Evolutionary conservation across 2,797 vertebrate genomes (phyloP).

Genomic region (Ctenopoma kingsleyae): DNA sequence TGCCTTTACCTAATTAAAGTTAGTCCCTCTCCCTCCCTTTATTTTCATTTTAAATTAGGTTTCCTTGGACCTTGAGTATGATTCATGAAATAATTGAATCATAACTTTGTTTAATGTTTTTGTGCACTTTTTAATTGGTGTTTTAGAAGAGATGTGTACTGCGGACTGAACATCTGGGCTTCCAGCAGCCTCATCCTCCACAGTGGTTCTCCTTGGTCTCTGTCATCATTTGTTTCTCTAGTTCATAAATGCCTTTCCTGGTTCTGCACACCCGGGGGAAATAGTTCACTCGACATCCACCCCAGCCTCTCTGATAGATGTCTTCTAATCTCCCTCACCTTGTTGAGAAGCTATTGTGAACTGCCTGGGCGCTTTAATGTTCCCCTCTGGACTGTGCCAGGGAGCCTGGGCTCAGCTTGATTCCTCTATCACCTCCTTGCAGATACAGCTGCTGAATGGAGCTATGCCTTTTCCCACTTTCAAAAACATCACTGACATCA

Average conservation of each 20-base stretch:
- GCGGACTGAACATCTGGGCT: conserved; percentile 28
- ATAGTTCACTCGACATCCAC: conserved; percentile 73
- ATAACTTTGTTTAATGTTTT: conserved; percentile 32
- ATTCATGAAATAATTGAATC: conserved; percentile 39
- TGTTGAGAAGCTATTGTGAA: conserved; percentile 74
- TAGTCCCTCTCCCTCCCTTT: conserved; percentile 13
- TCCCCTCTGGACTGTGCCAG: conserved; percentile 68
- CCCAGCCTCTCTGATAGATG: conserved; percentile 73
- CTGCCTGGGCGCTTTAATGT: conserved; percentile 66
- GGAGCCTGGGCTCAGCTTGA: conserved; percentile 59
- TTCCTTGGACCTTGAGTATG: conserved; percentile 21
- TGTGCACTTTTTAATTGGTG: conserved; percentile 32
- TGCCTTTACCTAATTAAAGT: conserved; percentile 44
- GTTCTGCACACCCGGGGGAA: conserved; percentile 56
- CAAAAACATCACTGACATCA: conserved; percentile 48
- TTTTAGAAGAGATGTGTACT: conserved; percentile 36
- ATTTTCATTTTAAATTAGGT: conserved; percentile 39
- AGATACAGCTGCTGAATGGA: conserved; percentile 64
- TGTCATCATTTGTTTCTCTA: conserved; percentile 74
- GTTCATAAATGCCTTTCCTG: conserved; percentile 70
- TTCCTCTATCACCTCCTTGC: conserved; percentile 59
- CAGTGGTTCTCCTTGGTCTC: conserved; percentile 32
- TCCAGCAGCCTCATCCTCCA: conserved; percentile 35
- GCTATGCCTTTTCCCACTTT: conserved; percentile 32
- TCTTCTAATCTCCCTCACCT: conserved; percentile 75